Percentiles rank a stretch among this genome's conserved stretches.
These are phyloP conservation scores for Antechinus stuartii DNA, from an alignment of 2,113 vertebrate genomes.

Conservation along the genomic window DNA sequence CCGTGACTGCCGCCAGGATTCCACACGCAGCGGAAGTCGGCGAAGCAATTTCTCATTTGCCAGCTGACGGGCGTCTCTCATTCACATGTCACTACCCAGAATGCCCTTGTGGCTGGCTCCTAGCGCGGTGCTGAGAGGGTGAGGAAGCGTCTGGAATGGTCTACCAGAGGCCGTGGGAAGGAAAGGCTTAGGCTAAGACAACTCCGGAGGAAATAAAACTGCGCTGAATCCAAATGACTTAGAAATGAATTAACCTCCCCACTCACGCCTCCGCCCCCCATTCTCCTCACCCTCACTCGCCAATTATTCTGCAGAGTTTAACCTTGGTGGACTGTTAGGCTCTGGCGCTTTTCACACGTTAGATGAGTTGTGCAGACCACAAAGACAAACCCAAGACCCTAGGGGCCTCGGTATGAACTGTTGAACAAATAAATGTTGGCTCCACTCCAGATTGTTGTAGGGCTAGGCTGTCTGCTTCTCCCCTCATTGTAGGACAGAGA, in stretches of 20 bases:
- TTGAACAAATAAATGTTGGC: slow-evolving; percentile 8
- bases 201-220: neutral
- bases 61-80: slow-evolving; percentile 4
- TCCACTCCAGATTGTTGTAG: neutral
- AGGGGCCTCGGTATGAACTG: neutral
- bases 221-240: neutral
- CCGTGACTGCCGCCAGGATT: neutral
- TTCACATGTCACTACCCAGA: slow-evolving; percentile 6
- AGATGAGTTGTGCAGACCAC: slow-evolving; percentile 1
- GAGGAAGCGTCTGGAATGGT: neutral
- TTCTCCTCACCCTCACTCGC: slow-evolving; percentile 1
- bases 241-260: neutral
- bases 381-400: neutral
- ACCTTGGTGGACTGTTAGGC: neutral
- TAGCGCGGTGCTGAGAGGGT: neutral
- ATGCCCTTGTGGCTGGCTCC: neutral
- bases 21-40: neutral
- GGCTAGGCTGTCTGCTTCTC: neutral
- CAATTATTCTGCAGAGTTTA: neutral
- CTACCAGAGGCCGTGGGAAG: neutral
- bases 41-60: neutral
- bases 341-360: neutral
- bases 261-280: neutral
- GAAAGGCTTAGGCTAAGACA: neutral
- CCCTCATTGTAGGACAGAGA: neutral